Base-by-base conservation (phyloP, 2,797 vertebrate species). In the Catamblyrhynchus diadema region DNA sequence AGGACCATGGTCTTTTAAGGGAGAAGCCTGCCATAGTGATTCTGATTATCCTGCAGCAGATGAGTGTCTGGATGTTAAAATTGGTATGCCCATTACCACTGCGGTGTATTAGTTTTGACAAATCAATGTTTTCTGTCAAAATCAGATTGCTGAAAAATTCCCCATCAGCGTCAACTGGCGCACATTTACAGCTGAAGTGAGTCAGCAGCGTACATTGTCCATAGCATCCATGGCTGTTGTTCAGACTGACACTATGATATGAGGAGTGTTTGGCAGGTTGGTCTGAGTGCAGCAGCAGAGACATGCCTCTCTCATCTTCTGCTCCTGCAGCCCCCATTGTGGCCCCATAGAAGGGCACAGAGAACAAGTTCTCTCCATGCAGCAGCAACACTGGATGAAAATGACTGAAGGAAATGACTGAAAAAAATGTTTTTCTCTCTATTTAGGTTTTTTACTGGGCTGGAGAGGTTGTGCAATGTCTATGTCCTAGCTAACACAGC, bases 61-160 rank as follows among this genome's bases (percentile, higher is more conserved):
- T 0, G 0, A 83, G 30, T 14, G 30, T 64, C 81, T 87, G 84
- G 48, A 47, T 81, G 30, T 27, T 89, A 53, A 74, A 89, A 95
- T 28, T 78, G 33, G 5, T 87, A 45, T 22, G 67, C 54, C 45
- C 53, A 44, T 74, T 80, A 37, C 30, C 48, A 61, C 30, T 57
- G 69, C 42, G 57, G 19, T 80, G 60, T 82, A 88, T 88, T 47
- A 54, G 62, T 81, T 90, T 80, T 67, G 56, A 87, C 57, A 92
- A 94, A 92, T 80, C 86, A 85, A 11, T 90, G 42, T 81, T 95
- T 94, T 78, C 57, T 11, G 8, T 90, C 81, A 95, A 88, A 95
- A 94, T 81, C 57, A 64, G 41, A 77, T 82, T 67, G 37, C 61
- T 87, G 71, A 92, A 86, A 94, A 94, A 41, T 65, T 93, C 30